Percentiles rank a stretch among this genome's conserved stretches.
These are phyloP conservation scores for Menidia beryllina DNA, from an alignment of 2,113 vertebrate species.

Conservation along the genomic window DNA sequence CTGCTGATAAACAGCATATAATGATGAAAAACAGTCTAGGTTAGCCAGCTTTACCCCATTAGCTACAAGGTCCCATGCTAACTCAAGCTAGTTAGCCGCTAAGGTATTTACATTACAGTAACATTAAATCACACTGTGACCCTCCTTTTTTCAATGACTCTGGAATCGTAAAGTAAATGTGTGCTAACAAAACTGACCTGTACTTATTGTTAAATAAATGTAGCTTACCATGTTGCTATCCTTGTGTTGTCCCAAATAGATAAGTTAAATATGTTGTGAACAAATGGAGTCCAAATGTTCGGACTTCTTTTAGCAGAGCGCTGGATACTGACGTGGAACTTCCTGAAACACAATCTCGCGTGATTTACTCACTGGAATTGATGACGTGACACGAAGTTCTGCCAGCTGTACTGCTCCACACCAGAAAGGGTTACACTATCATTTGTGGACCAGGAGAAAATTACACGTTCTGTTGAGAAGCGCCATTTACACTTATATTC, in stretches of 20 bases:
- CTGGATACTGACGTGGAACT: slow-evolving; percentile 84
- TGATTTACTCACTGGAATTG: slow-evolving; percentile 39
- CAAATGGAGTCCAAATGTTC: slow-evolving; percentile 27
- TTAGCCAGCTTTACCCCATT: background rate
- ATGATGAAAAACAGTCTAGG: background rate
- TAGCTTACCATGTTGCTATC: slow-evolving; percentile 78
- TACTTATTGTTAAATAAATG: rapidly evolving
- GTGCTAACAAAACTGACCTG: background rate
- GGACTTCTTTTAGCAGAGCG: slow-evolving; percentile 45
- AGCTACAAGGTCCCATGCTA: slow-evolving; percentile 17
- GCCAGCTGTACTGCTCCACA: background rate
- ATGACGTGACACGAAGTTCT: slow-evolving; percentile 64
- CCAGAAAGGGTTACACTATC: background rate
- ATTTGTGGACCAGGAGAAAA: background rate
- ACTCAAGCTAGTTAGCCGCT: slow-evolving; percentile 58
- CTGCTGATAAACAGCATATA: background rate
- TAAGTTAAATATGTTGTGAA: slow-evolving; percentile 28
- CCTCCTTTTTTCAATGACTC: background rate
- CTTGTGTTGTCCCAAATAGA: slow-evolving; percentile 43
- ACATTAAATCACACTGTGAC: slow-evolving; percentile 19
- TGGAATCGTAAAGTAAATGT: rapidly evolving
- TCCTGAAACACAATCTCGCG: slow-evolving; percentile 74
- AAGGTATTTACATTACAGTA: slow-evolving; percentile 34
- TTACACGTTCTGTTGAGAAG: background rate
- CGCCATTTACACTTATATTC: background rate